Evolutionary conservation across 2,888 invertebrate species (phyloP).

Genomic region (Orthosia gothica): DNA sequence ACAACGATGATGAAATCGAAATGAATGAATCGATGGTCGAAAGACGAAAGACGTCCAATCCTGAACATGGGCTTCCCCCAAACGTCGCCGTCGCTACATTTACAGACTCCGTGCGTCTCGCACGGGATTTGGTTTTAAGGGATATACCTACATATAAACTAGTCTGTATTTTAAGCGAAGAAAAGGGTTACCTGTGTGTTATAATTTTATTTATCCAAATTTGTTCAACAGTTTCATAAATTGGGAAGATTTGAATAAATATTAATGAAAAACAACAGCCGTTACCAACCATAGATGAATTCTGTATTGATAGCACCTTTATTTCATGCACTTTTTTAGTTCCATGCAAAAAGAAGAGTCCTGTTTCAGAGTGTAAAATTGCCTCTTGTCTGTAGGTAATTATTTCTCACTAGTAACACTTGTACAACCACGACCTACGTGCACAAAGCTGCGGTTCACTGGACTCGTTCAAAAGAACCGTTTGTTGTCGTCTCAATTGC

Average conservation of each 20-base stretch:
- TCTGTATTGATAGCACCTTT: no score
- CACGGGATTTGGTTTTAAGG: no score
- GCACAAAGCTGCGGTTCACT: conserved; percentile 29
- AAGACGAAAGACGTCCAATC: no score
- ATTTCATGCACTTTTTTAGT: no score
- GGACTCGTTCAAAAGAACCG: conserved; percentile 7
- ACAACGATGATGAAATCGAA: no score
- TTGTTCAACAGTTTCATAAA: not conserved
- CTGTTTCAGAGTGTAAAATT: conserved; percentile 1
- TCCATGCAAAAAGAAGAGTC: not conserved
- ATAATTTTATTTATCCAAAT: not conserved
- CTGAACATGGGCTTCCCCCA: no score
- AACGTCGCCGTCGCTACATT: no score
- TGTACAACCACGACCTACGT: not conserved
- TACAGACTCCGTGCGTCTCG: no score
- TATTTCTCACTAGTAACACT: conserved; percentile 33
- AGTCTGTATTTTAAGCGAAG: not conserved
- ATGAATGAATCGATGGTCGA: no score
- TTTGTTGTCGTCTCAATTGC: conserved; percentile 9
- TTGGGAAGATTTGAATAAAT: not conserved
- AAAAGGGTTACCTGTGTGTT: not conserved
- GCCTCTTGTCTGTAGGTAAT: conserved; percentile 30
- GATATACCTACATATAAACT: not conserved
- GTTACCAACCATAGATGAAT: no score
- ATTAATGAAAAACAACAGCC: no score